phyloP scores from a whole-genome alignment of 2,888 invertebrate species.

The Dasysyrphus tricinctus region DNA sequence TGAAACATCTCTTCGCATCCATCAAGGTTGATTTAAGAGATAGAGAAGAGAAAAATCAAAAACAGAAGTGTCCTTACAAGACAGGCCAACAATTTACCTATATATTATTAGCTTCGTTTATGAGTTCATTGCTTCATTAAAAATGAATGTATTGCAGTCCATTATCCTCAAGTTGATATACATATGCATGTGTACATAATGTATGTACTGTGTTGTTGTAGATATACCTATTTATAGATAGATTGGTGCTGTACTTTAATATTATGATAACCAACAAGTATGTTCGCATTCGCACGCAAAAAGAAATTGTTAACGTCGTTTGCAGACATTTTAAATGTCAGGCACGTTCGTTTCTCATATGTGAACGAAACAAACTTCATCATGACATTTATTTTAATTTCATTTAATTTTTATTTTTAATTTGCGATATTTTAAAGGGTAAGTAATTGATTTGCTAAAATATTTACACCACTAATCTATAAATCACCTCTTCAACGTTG shows the following conservation, averaged over 20 bases:
- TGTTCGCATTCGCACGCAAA: conserved; percentile 36
- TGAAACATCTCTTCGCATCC: conserved; percentile 33
- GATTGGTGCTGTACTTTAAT: not conserved
- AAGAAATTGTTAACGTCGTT: conserved; percentile 18
- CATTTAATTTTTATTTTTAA: not conserved
- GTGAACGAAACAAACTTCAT: conserved; percentile 5
- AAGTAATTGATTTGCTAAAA: not conserved
- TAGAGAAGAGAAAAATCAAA: not conserved
- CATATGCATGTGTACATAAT: no score
- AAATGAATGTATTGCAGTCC: conserved; percentile 67
- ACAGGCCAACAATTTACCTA: conserved; percentile 46
- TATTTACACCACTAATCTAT: not conserved
- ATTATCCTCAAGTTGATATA: conserved; percentile 59
- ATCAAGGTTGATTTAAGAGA: conserved; percentile 57
- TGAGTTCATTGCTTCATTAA: conserved; percentile 74
- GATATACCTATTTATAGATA: not conserved
- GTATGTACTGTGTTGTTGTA: no score
- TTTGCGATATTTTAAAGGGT: not conserved
- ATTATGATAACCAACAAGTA: conserved; percentile 23
- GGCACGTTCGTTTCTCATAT: conserved; percentile 50
- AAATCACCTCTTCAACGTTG: no score
- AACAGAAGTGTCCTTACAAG: conserved; percentile 49
- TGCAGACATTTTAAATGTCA: conserved; percentile 48
- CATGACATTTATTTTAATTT: conserved; percentile 4
- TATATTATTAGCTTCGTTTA: conserved; percentile 74